Percentiles rank a stretch among this genome's conserved stretches.
Conservation (phyloP, 2,888 invertebrate genomes). For the Helleia helle region DNA sequence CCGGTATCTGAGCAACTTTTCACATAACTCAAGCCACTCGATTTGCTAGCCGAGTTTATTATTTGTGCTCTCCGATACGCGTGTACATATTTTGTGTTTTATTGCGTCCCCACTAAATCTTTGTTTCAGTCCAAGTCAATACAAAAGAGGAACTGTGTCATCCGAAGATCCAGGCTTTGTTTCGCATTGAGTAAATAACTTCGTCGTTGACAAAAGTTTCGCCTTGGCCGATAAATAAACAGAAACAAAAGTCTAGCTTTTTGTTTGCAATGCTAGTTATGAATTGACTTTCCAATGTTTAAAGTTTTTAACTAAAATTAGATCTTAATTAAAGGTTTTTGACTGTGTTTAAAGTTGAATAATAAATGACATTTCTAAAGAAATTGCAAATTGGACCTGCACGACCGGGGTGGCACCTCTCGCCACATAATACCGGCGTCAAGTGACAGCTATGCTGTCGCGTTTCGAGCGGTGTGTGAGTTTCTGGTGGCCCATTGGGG, state of each 20-base stretch:
- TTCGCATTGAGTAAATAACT: not conserved
- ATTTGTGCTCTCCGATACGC: constrained; percentile 47
- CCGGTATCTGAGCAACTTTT: constrained; percentile 54
- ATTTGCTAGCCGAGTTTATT: constrained; percentile 64
- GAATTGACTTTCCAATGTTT: constrained; percentile 5
- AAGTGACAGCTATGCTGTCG: too few species aligned
- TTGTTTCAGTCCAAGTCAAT: constrained; percentile 32
- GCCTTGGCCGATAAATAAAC: not conserved
- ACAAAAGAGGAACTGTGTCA: constrained; percentile 11
- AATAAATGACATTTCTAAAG: too few species aligned
- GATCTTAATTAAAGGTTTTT: too few species aligned
- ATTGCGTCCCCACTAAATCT: constrained; percentile 39
- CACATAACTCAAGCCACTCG: constrained; percentile 69
- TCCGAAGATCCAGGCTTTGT: constrained; percentile 9
- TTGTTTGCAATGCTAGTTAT: not conserved
- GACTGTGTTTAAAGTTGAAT: too few species aligned
- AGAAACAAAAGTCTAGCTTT: not conserved
- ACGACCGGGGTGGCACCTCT: too few species aligned
- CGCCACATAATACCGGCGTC: too few species aligned
- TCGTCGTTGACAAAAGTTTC: constrained; percentile 6
- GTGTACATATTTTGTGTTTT: constrained; percentile 44
- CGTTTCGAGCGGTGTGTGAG: too few species aligned
- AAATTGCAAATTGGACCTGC: too few species aligned
- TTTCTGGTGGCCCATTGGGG: too few species aligned
- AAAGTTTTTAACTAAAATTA: too few species aligned